A percentile compares a stretch with the other conserved stretches of the same genome.
Conservation (phyloP, 2,797 vertebrate genomes). For the Neostethus bicornis region DNA sequence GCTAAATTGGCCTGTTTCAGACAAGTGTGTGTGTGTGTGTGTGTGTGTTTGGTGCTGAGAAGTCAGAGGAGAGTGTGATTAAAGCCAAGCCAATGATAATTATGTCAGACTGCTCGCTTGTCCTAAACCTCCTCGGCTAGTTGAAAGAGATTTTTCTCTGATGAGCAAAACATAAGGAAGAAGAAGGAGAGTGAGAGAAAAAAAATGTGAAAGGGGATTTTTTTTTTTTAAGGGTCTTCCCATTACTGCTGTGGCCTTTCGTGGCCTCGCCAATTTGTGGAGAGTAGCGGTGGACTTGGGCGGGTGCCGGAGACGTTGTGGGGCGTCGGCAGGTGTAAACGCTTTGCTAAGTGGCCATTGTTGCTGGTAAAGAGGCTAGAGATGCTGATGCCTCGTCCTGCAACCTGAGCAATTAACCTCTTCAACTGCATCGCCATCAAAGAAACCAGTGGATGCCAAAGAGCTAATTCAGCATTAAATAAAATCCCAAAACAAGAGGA, state of each 20-base stretch:
- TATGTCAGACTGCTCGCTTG: constrained; percentile 79
- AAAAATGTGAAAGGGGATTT: constrained; percentile 55
- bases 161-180: constrained; percentile 64
- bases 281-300: constrained; percentile 55
- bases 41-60: constrained; percentile 69
- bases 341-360: constrained; percentile 33
- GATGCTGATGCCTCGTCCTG: constrained; percentile 17
- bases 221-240: constrained; percentile 68
- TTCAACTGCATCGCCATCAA: constrained; percentile 10
- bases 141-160: constrained; percentile 81
- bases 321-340: constrained; percentile 33
- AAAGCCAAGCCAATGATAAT: constrained; percentile 82
- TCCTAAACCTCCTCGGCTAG: constrained; percentile 74
- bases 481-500: background rate
- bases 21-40: constrained; percentile 71
- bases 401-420: constrained; percentile 21
- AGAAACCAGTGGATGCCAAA: background rate
- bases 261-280: constrained; percentile 69
- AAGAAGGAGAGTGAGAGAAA: constrained; percentile 42
- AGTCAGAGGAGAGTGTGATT: constrained; percentile 81
- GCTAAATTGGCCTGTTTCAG: constrained; percentile 81
- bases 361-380: constrained; percentile 3
- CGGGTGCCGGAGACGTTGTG: constrained; percentile 35
- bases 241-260: constrained; percentile 64
- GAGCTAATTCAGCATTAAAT: background rate